phyloP scores from a whole-genome alignment of 2,888 invertebrate species.

The Eupithecia exiguata region DNA sequence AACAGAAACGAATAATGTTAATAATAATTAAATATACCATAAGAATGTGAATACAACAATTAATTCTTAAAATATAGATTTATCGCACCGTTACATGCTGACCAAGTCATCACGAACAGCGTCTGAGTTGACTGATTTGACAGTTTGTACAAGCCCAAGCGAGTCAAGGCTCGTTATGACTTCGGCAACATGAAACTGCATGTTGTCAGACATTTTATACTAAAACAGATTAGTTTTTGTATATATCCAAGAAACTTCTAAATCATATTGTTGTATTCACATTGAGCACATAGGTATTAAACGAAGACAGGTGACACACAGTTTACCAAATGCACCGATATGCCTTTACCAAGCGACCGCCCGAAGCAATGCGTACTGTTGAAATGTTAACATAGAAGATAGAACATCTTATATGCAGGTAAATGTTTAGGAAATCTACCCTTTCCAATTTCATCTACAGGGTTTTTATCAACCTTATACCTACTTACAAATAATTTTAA shows the following conservation, averaged over 20 bases:
- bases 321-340: conserved; percentile 73
- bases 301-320: conserved; percentile 54
- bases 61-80: not conserved
- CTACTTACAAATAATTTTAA: too few species aligned
- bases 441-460: not conserved
- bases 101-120: not conserved
- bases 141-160: not conserved
- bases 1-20: conserved; percentile 80
- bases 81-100: not conserved
- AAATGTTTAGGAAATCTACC: not conserved
- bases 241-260: not conserved
- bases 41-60: conserved; percentile 45
- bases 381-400: conserved; percentile 42
- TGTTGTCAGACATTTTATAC: not conserved
- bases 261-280: conserved; percentile 42
- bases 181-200: not conserved
- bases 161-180: not conserved
- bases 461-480: not conserved
- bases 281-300: conserved; percentile 47
- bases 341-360: conserved; percentile 70
- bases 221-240: not conserved
- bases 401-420: not conserved
- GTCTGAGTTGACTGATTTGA: not conserved
- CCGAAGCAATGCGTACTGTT: conserved; percentile 68
- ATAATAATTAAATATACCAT: conserved; percentile 54